Conservation (phyloP, 1,140 invertebrate genomes). For the Drosophila nigromelanica region DNA sequence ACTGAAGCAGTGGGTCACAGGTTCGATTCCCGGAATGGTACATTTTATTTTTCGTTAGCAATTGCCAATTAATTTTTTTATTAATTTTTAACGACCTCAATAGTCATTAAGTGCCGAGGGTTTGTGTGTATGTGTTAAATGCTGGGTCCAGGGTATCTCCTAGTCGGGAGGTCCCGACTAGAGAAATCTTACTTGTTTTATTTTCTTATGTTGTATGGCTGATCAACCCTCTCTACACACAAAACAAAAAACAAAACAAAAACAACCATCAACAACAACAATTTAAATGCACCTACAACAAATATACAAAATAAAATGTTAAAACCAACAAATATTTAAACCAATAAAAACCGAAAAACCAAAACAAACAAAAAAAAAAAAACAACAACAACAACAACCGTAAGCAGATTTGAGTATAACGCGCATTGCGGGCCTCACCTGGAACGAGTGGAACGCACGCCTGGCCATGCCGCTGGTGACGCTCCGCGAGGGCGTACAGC, state of each 20-base stretch:
- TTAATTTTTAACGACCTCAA: too few species aligned
- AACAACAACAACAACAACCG: conserved; percentile 76
- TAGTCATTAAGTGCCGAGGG: too few species aligned
- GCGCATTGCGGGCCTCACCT: conserved; percentile 87
- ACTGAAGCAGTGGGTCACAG: too few species aligned
- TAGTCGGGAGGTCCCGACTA: too few species aligned
- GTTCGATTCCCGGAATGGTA: too few species aligned
- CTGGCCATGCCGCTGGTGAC: conserved; percentile 86
- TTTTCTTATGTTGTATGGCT: conserved; percentile 77
- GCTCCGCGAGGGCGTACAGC: conserved; percentile 83
- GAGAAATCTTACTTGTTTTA: too few species aligned
- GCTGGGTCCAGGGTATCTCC: too few species aligned
- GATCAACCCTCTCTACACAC: conserved; percentile 41
- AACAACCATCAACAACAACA: conserved; percentile 34
- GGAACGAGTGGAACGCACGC: conserved; percentile 87
- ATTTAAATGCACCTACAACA: conserved; percentile 32
- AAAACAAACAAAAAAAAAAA: conserved; percentile 14
- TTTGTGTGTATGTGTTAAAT: too few species aligned
- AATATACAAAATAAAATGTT: conserved; percentile 35
- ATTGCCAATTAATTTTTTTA: conserved; percentile 30
- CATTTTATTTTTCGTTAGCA: too few species aligned
- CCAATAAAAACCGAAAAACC: conserved; percentile 6
- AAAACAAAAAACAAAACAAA: conserved; percentile 22
- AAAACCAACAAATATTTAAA: conserved; percentile 10
- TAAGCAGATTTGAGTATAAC: conserved; percentile 88